A percentile compares a stretch with the other conserved stretches of the same genome.
phyloP scores from a whole-genome alignment of 2,797 vertebrate genomes.

The Smutsia temminckii region DNA sequence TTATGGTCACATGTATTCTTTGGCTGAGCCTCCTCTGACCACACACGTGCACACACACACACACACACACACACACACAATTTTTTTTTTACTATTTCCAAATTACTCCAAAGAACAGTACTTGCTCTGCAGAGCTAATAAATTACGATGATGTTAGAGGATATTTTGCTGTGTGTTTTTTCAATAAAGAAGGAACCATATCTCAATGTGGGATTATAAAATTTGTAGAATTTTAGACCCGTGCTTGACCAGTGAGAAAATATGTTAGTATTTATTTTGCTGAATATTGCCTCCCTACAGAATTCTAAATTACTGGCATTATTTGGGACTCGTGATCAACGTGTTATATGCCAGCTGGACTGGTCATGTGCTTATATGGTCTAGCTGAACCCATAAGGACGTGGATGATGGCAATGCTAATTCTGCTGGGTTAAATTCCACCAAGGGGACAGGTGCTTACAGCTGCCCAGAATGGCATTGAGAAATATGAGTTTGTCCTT shows the following conservation, averaged over 20 bases:
- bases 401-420: neutral
- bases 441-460: neutral
- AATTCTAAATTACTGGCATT: neutral
- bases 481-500: slow-evolving; percentile 65
- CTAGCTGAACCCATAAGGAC: neutral
- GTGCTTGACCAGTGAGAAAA: neutral
- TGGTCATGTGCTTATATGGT: neutral
- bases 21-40: neutral
- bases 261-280: neutral
- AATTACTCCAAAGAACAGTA: neutral
- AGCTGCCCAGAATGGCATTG: slow-evolving; percentile 27
- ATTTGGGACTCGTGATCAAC: neutral
- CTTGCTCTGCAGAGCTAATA: neutral
- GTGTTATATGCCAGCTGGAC: neutral
- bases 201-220: neutral
- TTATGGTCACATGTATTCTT: neutral
- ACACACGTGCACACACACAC: too few relatives aligned
- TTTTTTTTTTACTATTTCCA: neutral
- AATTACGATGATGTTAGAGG: neutral
- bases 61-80: too few relatives aligned
- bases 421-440: slow-evolving; percentile 49
- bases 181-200: neutral
- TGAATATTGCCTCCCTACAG: neutral
- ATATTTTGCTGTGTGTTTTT: neutral
- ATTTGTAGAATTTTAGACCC: neutral